phyloP scores from a whole-genome alignment of 2,797 vertebrate genomes.

The Anguilla pacifica region DNA sequence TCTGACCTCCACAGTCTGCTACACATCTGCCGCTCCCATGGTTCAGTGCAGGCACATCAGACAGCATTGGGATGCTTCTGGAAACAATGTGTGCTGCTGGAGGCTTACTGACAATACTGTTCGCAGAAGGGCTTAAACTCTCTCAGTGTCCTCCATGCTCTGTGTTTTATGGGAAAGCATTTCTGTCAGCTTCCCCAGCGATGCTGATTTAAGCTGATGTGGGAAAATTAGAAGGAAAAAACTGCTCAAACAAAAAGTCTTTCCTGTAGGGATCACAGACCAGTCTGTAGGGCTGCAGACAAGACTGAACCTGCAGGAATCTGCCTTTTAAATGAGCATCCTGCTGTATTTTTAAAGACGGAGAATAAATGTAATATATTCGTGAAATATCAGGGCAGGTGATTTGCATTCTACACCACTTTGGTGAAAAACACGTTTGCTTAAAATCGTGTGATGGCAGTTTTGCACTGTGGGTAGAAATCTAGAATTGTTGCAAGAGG shows the following conservation, averaged over 20 bases:
- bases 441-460: not conserved
- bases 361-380: not conserved
- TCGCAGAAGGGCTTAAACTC: not conserved
- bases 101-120: not conserved
- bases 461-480: not conserved
- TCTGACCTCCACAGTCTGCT: not conserved
- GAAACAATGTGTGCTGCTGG: not conserved
- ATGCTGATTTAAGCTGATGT: not conserved
- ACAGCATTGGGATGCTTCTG: not conserved
- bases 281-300: not conserved
- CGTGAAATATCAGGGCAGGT: not conserved
- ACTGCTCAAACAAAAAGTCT: not conserved
- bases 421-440: not conserved
- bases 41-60: not conserved
- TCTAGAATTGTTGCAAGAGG: not conserved
- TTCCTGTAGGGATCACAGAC: not conserved
- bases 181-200: not conserved
- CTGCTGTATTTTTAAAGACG: not conserved
- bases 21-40: not conserved
- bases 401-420: not conserved
- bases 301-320: not conserved
- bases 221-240: not conserved
- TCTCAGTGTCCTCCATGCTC: not conserved
- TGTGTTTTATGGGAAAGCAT: not conserved
- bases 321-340: not conserved